Base-by-base conservation (phyloP, 2,113 vertebrate genomes). In the Nettapus auritus region DNA sequence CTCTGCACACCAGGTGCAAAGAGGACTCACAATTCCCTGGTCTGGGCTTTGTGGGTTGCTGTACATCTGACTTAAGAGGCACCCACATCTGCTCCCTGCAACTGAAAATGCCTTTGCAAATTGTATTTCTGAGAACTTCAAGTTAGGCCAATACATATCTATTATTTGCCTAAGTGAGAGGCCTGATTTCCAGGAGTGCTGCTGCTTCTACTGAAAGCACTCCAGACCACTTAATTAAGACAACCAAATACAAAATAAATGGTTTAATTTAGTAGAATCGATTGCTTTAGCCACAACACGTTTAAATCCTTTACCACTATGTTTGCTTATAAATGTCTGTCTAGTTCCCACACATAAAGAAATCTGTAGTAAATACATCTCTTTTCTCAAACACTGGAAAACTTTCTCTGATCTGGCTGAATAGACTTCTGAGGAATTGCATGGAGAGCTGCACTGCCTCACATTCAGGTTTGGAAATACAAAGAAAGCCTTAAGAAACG, bases 351-450 rank as follows among this genome's bases (percentile, higher is more conserved):
- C 2, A 8, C 40, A 73, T 14, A 67, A 55, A 62, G 52, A 62
- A 73, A 66, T 2, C 16, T 29, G 31, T 53, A 84, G 31, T 16
- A 71, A 62, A 75, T 34, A 8, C 5, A 20, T 17, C 63, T 70
- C 68, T 36, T 73, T 89, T 22, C 73, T 67, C 53, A 33, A 46
- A 25, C 34, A n/a, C 6, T 16, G 38, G 20, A 63, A 85, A 86
- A 31, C 33, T 5, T 11, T 0, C 0, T 25, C 68, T 52, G 44
- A 60, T 22, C 29, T 40, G 48, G 62, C 19, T 3, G 5, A 75
- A 84, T 3, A 40, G 76, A 69, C 53, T 62, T 17, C 3, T 20
- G 56, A 79, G 70, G 52, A 80, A n/a, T 31, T 57, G 67, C 23
- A 6, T 0, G 1, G 34, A 69, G 60, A 57, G 31, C 42, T 5